phyloP scores from a whole-genome alignment of 2,113 vertebrate genomes.

The Hemicordylus capensis region DNA sequence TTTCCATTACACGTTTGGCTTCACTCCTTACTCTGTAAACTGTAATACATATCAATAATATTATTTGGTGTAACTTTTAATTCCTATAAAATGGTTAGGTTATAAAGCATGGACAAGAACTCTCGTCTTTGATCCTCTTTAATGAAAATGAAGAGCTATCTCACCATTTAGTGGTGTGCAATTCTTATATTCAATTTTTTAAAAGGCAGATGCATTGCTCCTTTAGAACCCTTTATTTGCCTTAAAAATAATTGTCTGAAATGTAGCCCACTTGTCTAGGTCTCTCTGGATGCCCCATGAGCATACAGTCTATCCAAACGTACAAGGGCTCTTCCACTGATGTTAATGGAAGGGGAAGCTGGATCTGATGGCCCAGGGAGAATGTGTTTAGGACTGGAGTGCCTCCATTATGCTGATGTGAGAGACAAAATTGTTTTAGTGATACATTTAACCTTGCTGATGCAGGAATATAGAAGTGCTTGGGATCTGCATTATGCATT shows the following conservation, averaged over 20 bases:
- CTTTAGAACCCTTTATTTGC: too few relatives aligned
- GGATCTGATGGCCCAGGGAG: not conserved
- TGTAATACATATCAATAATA: not conserved
- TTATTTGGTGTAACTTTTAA: too few relatives aligned
- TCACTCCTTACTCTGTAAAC: not conserved
- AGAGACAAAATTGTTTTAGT: not conserved
- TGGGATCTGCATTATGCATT: not conserved
- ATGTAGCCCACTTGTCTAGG: too few relatives aligned
- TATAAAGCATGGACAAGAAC: not conserved
- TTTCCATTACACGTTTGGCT: not conserved
- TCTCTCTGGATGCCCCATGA: not conserved
- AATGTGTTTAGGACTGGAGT: not conserved
- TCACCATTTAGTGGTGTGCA: not conserved
- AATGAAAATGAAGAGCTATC: not conserved
- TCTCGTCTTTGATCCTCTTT: not conserved
- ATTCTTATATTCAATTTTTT: too few relatives aligned
- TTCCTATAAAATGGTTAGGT: too few relatives aligned
- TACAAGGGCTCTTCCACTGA: not conserved
- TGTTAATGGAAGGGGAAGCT: not conserved
- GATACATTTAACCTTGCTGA: not conserved
- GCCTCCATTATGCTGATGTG: too few relatives aligned
- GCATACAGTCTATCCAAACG: not conserved
- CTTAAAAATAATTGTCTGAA: too few relatives aligned
- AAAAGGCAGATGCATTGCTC: too few relatives aligned
- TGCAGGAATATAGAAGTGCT: not conserved